phyloP scores from a whole-genome alignment of 1,140 invertebrate genomes.

The Penaeus vannamei region DNA sequence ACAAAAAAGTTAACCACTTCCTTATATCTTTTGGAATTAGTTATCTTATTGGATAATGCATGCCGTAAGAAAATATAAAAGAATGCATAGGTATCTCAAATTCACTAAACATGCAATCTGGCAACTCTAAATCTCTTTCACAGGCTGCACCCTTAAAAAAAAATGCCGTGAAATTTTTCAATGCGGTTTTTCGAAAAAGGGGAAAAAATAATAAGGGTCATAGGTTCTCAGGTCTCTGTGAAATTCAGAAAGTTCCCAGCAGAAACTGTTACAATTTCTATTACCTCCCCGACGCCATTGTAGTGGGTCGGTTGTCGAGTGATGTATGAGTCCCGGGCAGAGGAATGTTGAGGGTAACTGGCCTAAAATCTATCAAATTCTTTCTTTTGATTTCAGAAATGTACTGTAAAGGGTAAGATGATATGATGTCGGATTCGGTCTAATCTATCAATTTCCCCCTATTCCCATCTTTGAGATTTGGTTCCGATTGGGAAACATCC shows the following conservation, averaged over 20 bases:
- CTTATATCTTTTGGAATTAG: too few relatives aligned
- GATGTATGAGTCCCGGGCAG: neutral
- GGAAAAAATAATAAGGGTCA: neutral
- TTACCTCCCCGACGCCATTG: neutral
- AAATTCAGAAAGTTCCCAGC: conserved; percentile 10
- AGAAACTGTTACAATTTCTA: conserved; percentile 13
- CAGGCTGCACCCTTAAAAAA: too few relatives aligned
- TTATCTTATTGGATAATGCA: too few relatives aligned
- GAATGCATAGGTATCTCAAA: too few relatives aligned
- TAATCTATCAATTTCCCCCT: neutral
- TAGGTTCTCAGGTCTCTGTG: too few relatives aligned
- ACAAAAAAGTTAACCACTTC: too few relatives aligned
- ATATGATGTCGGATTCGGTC: conserved; percentile 25
- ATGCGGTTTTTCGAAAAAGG: neutral
- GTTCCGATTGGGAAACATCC: neutral
- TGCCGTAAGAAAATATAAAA: too few relatives aligned
- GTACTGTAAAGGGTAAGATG: conserved; percentile 7
- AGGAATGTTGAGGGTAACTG: neutral
- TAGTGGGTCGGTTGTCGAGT: conserved; percentile 17
- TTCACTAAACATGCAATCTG: neutral
- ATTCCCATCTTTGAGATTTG: neutral
- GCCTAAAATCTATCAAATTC: conserved; percentile 25
- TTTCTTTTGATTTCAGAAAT: neutral
- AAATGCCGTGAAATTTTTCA: conserved; percentile 20
- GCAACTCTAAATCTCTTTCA: neutral